Conservation (phyloP, 2,797 vertebrate species). For the Mormyrus hasselquistii region DNA sequence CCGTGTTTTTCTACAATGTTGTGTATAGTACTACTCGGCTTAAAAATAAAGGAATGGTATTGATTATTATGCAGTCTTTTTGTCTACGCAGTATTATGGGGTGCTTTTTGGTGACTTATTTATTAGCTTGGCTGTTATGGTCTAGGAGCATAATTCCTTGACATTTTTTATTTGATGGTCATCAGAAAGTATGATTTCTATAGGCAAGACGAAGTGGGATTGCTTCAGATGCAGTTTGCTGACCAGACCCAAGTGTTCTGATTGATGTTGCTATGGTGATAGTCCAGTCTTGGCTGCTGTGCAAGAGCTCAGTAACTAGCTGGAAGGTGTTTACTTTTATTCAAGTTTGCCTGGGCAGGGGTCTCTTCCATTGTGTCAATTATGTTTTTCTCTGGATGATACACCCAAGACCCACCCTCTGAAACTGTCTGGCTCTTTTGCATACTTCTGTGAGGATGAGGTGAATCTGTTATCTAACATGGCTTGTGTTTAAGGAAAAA, state of each 20-base stretch:
- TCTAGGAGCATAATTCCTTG: background rate
- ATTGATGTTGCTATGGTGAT: conserved; percentile 7
- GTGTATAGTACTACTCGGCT: background rate
- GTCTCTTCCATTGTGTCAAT: background rate
- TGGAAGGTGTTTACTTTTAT: conserved; percentile 1
- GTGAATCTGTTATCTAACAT: background rate
- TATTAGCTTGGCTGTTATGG: background rate
- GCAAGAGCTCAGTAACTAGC: background rate
- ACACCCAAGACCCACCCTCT: background rate
- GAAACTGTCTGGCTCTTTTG: background rate
- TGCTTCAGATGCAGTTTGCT: background rate
- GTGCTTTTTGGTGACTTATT: background rate
- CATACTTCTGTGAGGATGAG: background rate
- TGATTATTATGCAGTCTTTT: background rate
- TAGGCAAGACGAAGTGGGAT: background rate
- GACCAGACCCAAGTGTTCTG: background rate
- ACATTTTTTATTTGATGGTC: background rate
- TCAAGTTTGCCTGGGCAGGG: background rate
- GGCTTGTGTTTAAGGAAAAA: background rate
- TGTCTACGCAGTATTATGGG: background rate
- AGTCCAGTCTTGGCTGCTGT: background rate
- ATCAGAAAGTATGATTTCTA: background rate
- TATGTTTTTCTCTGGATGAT: background rate
- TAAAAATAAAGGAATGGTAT: background rate
- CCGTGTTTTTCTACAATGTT: background rate